Percentiles rank a stretch among this genome's conserved stretches.
Evolutionary conservation across 2,797 vertebrate species (phyloP).

Genomic region (Brotogeris chrysoptera): DNA sequence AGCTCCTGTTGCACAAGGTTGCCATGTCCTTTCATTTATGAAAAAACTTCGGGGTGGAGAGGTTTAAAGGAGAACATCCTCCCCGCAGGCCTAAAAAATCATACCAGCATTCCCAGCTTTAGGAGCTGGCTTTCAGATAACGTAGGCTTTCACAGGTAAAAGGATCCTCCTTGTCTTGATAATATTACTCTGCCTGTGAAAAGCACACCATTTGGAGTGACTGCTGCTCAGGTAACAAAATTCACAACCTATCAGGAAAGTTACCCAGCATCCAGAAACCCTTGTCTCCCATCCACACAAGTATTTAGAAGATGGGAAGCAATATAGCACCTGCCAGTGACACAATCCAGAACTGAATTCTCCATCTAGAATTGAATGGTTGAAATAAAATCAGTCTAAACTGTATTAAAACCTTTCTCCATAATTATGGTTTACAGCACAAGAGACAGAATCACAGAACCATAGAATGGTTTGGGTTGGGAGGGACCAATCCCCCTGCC

Average conservation of each 20-base stretch:
- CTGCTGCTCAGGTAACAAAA: neutral
- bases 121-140: neutral
- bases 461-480: neutral
- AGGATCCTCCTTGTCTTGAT: neutral
- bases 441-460: neutral
- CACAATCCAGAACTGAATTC: neutral
- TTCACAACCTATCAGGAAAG: neutral
- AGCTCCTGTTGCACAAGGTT: neutral
- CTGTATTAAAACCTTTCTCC: neutral
- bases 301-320: neutral
- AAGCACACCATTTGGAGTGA: neutral
- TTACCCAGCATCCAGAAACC: neutral
- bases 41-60: neutral
- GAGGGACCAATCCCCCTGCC: neutral
- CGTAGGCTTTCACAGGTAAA: fast-evolving
- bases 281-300: neutral
- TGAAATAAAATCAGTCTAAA: neutral
- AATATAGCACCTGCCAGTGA: neutral
- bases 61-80: neutral
- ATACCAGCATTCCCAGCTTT: neutral
- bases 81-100: neutral
- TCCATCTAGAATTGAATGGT: neutral
- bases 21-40: neutral
- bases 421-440: neutral
- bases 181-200: neutral